Base-by-base conservation (phyloP, 2,113 vertebrate genomes). In the Takifugu bimaculatus region DNA sequence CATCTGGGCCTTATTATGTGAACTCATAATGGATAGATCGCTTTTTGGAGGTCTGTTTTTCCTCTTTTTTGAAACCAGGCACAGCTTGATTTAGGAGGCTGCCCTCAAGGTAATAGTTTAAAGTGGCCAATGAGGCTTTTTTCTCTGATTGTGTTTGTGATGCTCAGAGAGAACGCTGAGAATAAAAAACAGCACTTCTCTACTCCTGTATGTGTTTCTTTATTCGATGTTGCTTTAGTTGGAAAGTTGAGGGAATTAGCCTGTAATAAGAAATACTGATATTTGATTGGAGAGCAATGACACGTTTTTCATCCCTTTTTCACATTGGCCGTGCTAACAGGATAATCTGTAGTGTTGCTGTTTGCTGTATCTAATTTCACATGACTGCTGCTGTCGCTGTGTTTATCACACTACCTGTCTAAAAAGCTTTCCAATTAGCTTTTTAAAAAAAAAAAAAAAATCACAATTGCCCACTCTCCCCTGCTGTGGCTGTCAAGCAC, bases 21-120 rank as follows among this genome's bases (percentile, higher is more conserved):
- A 56, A 48, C 73, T 84, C 58, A 73, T 74, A 74, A 85, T 73
- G 75, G 73, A 85, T 78, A 74, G 70, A 61, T 26, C 65, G 77
- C 81, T 66, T 3, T 79, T 69, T 57, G 58, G 47, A 60, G 70
- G 12, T 15, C 45, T 14, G 10, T 70, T 63, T 75, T 74, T 72
- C 63, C 75, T 81, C 20, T 73, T 78, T 66, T 15, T 55, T 54
- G 79, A 78, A 57, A 63, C 67, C 60, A 59, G 52, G 67, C 43
- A 72, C 67, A 77, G 64, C 29, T 45, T 13, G 3, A 60, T 71
- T 20, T 57, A 54, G 74, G 42, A 56, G 47, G 70, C 66, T 47
- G 39, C 83, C 82, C 73, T 81, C 68, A 45, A 78, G 79, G 79
- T 62, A 77, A 72, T 26, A 56, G 26, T 50, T 60, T 49, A 57